These are phyloP conservation scores for Eubucco bourcierii DNA, from an alignment of 2,113 vertebrate genomes.

Conservation along the genomic window DNA sequence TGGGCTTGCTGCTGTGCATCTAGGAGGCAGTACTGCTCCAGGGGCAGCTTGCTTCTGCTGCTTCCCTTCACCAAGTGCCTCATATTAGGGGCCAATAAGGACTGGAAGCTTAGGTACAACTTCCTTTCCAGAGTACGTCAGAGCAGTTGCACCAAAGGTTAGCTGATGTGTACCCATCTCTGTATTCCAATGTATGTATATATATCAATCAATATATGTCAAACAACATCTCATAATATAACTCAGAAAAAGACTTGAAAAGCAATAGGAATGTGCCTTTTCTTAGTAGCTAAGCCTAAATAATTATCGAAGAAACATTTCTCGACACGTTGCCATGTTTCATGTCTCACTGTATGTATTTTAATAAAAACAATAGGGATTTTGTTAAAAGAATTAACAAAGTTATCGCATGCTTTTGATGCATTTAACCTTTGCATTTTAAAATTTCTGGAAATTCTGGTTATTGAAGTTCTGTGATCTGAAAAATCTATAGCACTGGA, in stretches of 20 bases:
- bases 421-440: background rate
- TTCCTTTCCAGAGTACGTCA: background rate
- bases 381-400: background rate
- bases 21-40: background rate
- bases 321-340: background rate
- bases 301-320: background rate
- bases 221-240: background rate
- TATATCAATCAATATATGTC: background rate
- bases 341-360: background rate
- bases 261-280: background rate
- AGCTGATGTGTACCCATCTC: background rate
- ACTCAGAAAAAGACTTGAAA: background rate
- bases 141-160: background rate
- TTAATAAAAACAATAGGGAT: background rate
- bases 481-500: background rate
- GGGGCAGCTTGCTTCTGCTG: rapidly evolving
- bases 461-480: background rate
- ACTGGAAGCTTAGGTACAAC: background rate
- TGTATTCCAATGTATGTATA: background rate
- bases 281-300: background rate
- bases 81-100: background rate
- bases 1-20: background rate
- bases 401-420: background rate
- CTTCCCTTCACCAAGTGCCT: background rate
- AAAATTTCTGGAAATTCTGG: background rate